Evolutionary conservation across 1,140 invertebrate species (phyloP).

Genomic region (Eciton burchellii): DNA sequence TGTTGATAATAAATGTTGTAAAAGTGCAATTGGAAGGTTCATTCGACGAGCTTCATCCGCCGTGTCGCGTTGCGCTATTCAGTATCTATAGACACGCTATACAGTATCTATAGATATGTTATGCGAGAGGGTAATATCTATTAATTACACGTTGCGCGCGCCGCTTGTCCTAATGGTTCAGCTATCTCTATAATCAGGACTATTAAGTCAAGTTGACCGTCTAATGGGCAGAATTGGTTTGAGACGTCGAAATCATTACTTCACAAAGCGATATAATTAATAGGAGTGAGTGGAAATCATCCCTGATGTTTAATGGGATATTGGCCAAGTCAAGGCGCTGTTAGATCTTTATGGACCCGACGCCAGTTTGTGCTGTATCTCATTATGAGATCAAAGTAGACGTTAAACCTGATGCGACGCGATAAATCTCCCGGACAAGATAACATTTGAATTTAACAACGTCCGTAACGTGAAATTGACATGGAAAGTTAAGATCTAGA

Average conservation of each 20-base stretch:
- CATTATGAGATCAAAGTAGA: constrained; percentile 8
- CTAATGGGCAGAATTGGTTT: constrained; percentile 51
- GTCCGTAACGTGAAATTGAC: not conserved
- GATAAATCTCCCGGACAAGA: not conserved
- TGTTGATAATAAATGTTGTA: not conserved
- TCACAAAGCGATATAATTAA: constrained; percentile 67
- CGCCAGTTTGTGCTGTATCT: not conserved
- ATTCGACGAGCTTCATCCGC: not conserved
- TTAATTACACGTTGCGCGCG: constrained; percentile 63
- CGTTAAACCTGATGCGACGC: constrained; percentile 6
- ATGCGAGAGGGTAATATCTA: constrained; percentile 57
- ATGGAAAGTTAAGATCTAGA: not conserved
- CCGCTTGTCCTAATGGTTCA: constrained; percentile 42
- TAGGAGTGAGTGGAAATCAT: constrained; percentile 59
- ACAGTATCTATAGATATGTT: constrained; percentile 1
- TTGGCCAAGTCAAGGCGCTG: constrained; percentile 1
- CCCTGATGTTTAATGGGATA: constrained; percentile 43
- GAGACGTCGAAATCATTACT: constrained; percentile 62
- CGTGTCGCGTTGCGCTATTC: not conserved
- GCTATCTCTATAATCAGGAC: constrained; percentile 52
- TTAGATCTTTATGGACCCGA: constrained; percentile 24
- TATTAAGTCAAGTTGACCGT: constrained; percentile 53
- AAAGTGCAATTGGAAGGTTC: not conserved
- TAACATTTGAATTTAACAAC: not conserved
- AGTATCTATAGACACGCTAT: not conserved